Conservation (phyloP, 1,140 invertebrate species). For the Parapsyche elsis region DNA sequence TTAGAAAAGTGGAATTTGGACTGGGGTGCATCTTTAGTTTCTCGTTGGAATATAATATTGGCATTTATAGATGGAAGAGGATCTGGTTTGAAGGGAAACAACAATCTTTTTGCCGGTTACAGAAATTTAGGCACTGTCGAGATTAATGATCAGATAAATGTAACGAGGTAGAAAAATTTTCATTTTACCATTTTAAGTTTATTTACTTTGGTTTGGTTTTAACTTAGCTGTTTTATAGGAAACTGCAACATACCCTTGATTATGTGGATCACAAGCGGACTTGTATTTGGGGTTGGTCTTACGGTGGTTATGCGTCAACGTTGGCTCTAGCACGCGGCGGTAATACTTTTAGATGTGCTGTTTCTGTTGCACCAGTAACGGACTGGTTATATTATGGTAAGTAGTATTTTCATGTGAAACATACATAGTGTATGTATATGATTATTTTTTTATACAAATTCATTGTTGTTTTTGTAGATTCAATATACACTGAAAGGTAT, state of each 20-base stretch:
- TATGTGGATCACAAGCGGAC: slow-evolving; percentile 80
- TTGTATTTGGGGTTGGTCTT: slow-evolving; percentile 94
- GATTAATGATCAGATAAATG: slow-evolving; percentile 82
- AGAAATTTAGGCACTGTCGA: slow-evolving; percentile 86
- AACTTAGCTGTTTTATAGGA: slow-evolving; percentile 58
- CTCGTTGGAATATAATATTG: slow-evolving; percentile 85
- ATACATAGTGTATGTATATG: slow-evolving; percentile 23
- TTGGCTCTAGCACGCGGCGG: slow-evolving; percentile 83
- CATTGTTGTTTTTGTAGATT: slow-evolving; percentile 75
- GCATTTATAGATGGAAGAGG: slow-evolving; percentile 91
- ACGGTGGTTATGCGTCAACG: slow-evolving; percentile 89
- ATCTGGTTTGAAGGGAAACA: slow-evolving; percentile 84
- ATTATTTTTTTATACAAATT: not conserved
- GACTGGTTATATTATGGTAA: slow-evolving; percentile 89
- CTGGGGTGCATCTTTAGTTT: slow-evolving; percentile 77
- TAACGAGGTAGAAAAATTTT: slow-evolving; percentile 62
- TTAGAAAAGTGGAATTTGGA: slow-evolving; percentile 64
- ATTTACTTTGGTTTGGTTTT: not conserved
- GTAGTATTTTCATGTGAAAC: slow-evolving; percentile 40
- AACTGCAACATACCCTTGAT: slow-evolving; percentile 71
- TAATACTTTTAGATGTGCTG: slow-evolving; percentile 88
- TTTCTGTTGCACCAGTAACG: slow-evolving; percentile 91
- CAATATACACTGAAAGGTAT: slow-evolving; percentile 96
- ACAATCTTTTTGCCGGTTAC: slow-evolving; percentile 84
- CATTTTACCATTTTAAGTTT: not conserved